Percentiles rank a stretch among this genome's conserved stretches.
Conservation (phyloP, 1,140 invertebrate genomes). For the Tribolium castaneum region DNA sequence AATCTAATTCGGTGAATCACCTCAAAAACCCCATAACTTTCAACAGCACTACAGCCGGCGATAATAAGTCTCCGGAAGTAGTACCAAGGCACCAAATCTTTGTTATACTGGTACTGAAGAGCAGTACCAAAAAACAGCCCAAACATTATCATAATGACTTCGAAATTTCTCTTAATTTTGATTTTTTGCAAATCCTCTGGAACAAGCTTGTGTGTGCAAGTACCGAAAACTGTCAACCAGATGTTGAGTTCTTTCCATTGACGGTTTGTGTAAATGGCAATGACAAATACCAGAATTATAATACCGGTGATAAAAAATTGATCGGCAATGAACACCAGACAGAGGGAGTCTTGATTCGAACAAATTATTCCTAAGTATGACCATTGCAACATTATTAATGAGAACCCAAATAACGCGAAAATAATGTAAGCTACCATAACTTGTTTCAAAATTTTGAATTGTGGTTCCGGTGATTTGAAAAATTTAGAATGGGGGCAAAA, state of each 20-base stretch:
- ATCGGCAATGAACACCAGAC: constrained; percentile 3
- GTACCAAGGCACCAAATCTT: background rate
- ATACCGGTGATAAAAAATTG: background rate
- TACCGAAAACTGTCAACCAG: background rate
- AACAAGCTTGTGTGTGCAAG: background rate
- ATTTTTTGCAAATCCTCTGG: background rate
- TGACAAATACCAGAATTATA: background rate
- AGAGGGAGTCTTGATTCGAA: background rate
- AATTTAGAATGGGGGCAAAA: background rate
- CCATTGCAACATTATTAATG: background rate
- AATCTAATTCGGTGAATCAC: background rate
- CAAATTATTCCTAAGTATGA: background rate
- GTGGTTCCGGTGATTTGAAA: background rate
- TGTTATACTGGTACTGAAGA: background rate
- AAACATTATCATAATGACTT: background rate
- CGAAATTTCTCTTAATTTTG: background rate
- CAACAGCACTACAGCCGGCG: background rate
- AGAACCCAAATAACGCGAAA: background rate
- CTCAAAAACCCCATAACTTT: background rate
- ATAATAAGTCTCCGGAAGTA: background rate
- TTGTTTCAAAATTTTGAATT: background rate
- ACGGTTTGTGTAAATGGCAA: background rate
- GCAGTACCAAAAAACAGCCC: background rate
- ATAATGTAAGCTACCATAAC: background rate
- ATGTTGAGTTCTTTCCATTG: background rate